Evolutionary conservation across 2,888 invertebrate genomes (phyloP), one percentile per base, ranked within the genome.

Genomic region (Lordiphosa andalusiaca): DNA sequence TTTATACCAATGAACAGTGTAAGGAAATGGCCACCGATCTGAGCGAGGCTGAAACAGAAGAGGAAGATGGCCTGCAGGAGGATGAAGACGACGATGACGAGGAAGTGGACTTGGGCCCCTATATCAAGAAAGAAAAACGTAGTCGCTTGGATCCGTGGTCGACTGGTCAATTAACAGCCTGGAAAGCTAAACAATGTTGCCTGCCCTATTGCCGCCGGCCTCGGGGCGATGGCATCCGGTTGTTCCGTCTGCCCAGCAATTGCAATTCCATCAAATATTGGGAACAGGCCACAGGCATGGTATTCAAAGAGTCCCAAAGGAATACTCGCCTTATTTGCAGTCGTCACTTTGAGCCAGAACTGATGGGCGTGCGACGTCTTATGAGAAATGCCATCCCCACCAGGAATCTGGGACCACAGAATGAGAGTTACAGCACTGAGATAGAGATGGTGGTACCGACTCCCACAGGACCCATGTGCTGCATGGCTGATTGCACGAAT

Each of bases 351-450:
- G 73, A 78, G 47, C 53, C 85, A 55, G 36, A 68, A 51, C 21
- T 88, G 46, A 72, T 88, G 67, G 54, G 76, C 3, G 60, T 88
- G 9, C 75, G 87, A 7, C 88, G 87, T 7, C 80, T 88, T 1
- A 77, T 86, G 72, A 73, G 71, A 1, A 73, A 80, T 51, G 86
- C 88, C 1, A 80, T 87, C 33, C 87, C 88, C 3, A 87, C 87
- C 0, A 49, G 78, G 0, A 64, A 87, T 23, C 48, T 87, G 12
- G 76, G 71, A n/a, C 70, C 82, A 1, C 71, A 72, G 6, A 10
- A 1, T 19, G 25, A 19, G 37, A 58, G 10, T 6, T 16, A 0
- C 46, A 53, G 16, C 25, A 0, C 6, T 25, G 25, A 25, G 25
- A 7, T 7, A 6, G 25, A 23, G n/a, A 16, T 37, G 37, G 37